phyloP scores from a whole-genome alignment of 2,113 vertebrate genomes.

The Campylomormyrus numenius region DNA sequence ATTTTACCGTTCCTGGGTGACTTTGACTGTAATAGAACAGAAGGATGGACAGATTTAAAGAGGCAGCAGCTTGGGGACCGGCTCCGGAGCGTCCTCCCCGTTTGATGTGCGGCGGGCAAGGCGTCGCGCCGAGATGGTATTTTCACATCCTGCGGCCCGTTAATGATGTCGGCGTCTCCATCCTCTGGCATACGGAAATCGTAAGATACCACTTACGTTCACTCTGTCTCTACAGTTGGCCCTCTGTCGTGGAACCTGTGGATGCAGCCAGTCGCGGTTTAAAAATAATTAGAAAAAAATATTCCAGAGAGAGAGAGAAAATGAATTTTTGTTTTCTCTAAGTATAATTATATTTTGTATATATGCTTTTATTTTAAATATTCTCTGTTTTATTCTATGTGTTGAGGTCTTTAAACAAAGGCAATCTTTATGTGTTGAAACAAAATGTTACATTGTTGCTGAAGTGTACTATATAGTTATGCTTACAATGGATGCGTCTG shows the following conservation, averaged over 20 bases:
- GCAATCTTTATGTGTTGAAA: not conserved
- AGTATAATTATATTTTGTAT: not conserved
- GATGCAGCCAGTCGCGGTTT: not conserved
- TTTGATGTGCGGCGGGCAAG: not conserved
- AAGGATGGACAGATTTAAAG: not conserved
- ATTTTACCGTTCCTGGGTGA: constrained; percentile 13
- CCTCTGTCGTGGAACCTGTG: not conserved
- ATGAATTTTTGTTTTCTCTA: not conserved
- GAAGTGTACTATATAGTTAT: not conserved
- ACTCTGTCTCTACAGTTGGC: not conserved
- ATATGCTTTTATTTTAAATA: not conserved
- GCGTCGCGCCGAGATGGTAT: not conserved
- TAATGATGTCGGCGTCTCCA: not conserved
- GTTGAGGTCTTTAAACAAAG: not conserved
- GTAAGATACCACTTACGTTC: not conserved
- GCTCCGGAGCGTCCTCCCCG: not conserved
- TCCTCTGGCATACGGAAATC: not conserved
- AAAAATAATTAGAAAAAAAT: not conserved
- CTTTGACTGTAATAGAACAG: constrained; percentile 3
- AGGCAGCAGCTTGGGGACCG: not conserved
- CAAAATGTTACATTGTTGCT: not conserved
- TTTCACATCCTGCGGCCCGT: not conserved
- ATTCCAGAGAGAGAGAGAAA: not conserved
- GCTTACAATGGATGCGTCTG: not conserved
- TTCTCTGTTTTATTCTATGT: not conserved